Percentiles rank a stretch among this genome's conserved stretches.
These are phyloP conservation scores for Muscidifurax raptorellus DNA, from an alignment of 1,140 invertebrate species.

Conservation along the genomic window DNA sequence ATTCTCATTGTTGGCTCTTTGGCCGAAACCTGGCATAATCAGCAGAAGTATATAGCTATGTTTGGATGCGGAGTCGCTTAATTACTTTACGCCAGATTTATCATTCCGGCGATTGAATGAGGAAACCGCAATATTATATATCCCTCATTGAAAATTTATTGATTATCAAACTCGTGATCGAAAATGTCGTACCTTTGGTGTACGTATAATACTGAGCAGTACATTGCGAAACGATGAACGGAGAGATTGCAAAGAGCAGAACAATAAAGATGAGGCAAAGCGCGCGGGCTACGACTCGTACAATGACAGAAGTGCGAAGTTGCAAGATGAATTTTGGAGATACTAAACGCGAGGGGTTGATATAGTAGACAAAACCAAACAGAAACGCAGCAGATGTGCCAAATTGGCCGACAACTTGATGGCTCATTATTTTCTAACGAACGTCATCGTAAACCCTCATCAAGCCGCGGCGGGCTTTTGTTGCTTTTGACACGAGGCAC, in stretches of 20 bases:
- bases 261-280: constrained; percentile 20
- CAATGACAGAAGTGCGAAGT: constrained; percentile 33
- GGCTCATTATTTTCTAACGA: constrained; percentile 50
- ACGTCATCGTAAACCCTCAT: constrained; percentile 42
- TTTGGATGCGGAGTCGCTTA: not conserved
- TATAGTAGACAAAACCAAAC: constrained; percentile 17
- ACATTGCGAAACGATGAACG: no score
- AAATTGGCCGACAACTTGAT: constrained; percentile 45
- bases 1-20: not conserved
- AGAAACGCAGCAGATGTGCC: constrained; percentile 8
- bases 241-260: not conserved
- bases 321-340: constrained; percentile 13
- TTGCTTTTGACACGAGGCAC: not conserved
- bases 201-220: no score
- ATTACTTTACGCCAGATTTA: not conserved
- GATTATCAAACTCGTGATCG: no score
- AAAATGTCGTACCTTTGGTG: no score
- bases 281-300: not conserved
- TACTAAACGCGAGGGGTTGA: constrained; percentile 8
- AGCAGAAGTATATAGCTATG: not conserved
- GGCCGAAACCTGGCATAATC: not conserved
- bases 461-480: constrained; percentile 4
- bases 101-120: no score
- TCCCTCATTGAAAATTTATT: no score
- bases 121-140: no score